Evolutionary conservation across 2,113 vertebrate species (phyloP).

Genomic region (Antennarius striatus): DNA sequence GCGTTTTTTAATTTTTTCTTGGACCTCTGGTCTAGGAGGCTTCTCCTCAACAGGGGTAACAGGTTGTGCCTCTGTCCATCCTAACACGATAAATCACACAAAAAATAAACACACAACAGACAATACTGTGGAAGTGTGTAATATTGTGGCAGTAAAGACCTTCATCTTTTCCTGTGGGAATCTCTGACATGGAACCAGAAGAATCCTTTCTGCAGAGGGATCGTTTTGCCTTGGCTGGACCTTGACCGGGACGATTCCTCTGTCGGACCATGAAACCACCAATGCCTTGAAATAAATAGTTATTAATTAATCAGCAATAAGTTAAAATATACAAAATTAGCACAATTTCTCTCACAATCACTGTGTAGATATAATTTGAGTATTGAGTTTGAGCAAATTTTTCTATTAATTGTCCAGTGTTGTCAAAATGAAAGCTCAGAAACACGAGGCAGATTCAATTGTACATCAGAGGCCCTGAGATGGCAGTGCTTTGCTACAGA

Average conservation of each 20-base stretch:
- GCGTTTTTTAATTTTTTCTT: constrained; percentile 96
- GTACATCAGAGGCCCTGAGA: constrained; percentile 52
- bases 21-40: constrained; percentile 83
- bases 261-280: constrained; percentile 99
- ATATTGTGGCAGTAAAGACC: constrained; percentile 70
- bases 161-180: constrained; percentile 86
- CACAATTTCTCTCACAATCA: not conserved
- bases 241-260: constrained; percentile 91
- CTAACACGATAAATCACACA: constrained; percentile 41
- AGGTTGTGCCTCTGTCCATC: constrained; percentile 88
- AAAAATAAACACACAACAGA: not conserved
- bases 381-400: not conserved
- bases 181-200: constrained; percentile 91
- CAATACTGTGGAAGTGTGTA: not conserved
- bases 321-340: not conserved
- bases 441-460: constrained; percentile 39
- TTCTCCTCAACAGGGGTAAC: constrained; percentile 87
- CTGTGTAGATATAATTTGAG: not conserved
- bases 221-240: constrained; percentile 90
- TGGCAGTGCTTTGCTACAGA: constrained; percentile 58
- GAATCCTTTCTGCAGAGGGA: constrained; percentile 92
- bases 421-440: constrained; percentile 27
- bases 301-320: constrained; percentile 5
- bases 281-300: constrained; percentile 81
- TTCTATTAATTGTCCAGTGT: constrained; percentile 19